These are phyloP conservation scores for Lampris megalopsis DNA, from an alignment of 2,113 vertebrate genomes.

Conservation along the genomic window DNA sequence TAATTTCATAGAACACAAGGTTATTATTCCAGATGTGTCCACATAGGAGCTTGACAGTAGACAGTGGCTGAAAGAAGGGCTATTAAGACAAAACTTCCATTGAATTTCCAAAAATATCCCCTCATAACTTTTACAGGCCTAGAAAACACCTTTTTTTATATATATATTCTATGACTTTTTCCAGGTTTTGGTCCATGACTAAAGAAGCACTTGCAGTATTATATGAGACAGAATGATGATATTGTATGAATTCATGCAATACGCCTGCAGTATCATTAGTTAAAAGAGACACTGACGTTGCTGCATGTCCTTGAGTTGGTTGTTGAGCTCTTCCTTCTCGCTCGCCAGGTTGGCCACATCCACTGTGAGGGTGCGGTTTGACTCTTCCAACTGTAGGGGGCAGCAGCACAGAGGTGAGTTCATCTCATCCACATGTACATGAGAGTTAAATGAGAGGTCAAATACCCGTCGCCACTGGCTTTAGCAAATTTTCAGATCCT, in stretches of 20 bases:
- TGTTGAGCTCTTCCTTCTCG: constrained; percentile 97
- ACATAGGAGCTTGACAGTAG: too few species aligned
- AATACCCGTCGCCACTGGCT: too few species aligned
- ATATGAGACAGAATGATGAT: neutral
- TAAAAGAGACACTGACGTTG: constrained; percentile 86
- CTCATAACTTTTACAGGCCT: neutral
- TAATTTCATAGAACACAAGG: too few species aligned
- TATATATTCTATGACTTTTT: neutral
- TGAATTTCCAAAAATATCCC: constrained; percentile 1
- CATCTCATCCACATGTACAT: neutral
- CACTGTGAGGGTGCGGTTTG: constrained; percentile 93
- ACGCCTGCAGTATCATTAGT: too few species aligned
- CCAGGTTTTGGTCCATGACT: constrained; percentile 5
- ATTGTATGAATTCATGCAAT: neutral
- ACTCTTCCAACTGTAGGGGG: constrained; percentile 90
- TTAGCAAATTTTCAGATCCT: too few species aligned
- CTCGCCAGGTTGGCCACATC: constrained; percentile 95
- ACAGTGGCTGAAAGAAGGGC: constrained; percentile 2
- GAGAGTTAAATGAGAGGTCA: too few species aligned
- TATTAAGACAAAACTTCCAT: neutral
- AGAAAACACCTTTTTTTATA: constrained; percentile 2
- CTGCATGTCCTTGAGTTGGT: constrained; percentile 90
- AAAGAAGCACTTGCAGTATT: constrained; percentile 3
- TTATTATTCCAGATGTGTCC: too few species aligned
- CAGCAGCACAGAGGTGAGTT: neutral